Conservation (phyloP, 2,888 invertebrate genomes). For the Seladonia tumulorum region DNA sequence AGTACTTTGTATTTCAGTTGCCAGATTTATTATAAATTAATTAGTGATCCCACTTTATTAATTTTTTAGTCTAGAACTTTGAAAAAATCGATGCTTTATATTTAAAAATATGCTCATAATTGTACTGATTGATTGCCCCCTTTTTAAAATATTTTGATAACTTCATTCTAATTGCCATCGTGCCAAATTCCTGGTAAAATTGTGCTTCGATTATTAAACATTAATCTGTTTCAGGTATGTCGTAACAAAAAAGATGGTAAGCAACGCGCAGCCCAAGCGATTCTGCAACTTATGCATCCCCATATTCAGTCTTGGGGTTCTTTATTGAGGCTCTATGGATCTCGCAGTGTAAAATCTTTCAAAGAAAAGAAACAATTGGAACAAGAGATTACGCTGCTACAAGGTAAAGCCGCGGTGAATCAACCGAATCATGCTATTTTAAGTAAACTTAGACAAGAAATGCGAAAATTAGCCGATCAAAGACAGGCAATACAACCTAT, state of each 20-base stretch:
- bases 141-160: background rate
- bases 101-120: no score
- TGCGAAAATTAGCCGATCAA: slow-evolving; percentile 90
- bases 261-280: slow-evolving; percentile 97
- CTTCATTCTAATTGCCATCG: background rate
- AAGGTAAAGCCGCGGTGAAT: slow-evolving; percentile 94
- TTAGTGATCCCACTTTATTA: no score
- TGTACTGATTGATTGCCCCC: no score
- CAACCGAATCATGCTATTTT: slow-evolving; percentile 96
- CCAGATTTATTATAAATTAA: no score
- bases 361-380: slow-evolving; percentile 97
- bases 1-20: no score
- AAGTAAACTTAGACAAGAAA: slow-evolving; percentile 92
- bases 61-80: no score
- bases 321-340: slow-evolving; percentile 95
- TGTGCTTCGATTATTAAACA: background rate
- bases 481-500: slow-evolving; percentile 85
- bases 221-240: slow-evolving; percentile 86
- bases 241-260: slow-evolving; percentile 98
- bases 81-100: no score
- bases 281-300: slow-evolving; percentile 96
- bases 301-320: slow-evolving; percentile 98
- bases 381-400: slow-evolving; percentile 95
- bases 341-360: slow-evolving; percentile 94
- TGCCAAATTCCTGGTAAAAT: background rate